Percentiles rank a stretch among this genome's conserved stretches.
Evolutionary conservation across 2,888 invertebrate species (phyloP).

Genomic region (Drosophila testacea): DNA sequence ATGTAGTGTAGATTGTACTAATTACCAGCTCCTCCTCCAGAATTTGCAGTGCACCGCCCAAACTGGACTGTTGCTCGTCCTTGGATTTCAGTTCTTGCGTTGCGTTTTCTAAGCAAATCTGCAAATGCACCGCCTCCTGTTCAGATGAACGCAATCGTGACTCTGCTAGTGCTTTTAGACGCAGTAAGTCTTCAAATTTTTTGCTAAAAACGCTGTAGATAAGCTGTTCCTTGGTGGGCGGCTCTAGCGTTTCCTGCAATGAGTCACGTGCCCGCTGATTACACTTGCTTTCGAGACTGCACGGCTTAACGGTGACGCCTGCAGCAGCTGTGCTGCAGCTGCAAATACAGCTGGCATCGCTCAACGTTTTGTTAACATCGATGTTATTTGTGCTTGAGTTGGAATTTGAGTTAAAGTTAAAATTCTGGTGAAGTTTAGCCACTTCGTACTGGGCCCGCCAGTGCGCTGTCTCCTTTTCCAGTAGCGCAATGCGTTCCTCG

Average conservation of each 20-base stretch:
- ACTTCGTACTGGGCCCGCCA: slow-evolving; percentile 91
- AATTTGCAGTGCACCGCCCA: slow-evolving; percentile 85
- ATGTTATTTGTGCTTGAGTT: slow-evolving; percentile 60
- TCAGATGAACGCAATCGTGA: slow-evolving; percentile 82
- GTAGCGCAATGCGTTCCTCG: slow-evolving; percentile 84
- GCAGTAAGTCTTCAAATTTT: slow-evolving; percentile 83
- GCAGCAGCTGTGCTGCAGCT: slow-evolving; percentile 83
- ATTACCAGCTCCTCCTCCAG: slow-evolving; percentile 89
- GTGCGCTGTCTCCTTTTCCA: slow-evolving; percentile 90
- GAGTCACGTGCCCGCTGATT: slow-evolving; percentile 67
- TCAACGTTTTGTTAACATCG: slow-evolving; percentile 55
- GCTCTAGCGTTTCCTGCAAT: slow-evolving; percentile 64
- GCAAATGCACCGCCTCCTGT: slow-evolving; percentile 85
- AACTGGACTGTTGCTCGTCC: slow-evolving; percentile 86
- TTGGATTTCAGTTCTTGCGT: slow-evolving; percentile 86
- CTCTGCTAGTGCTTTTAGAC: slow-evolving; percentile 83
- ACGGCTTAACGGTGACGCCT: slow-evolving; percentile 76
- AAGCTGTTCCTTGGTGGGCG: slow-evolving; percentile 82
- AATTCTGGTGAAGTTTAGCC: slow-evolving; percentile 85
- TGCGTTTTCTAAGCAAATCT: slow-evolving; percentile 86
- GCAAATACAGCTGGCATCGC: slow-evolving; percentile 55
- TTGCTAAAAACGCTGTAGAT: slow-evolving; percentile 83
- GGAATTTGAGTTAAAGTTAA: slow-evolving; percentile 70
- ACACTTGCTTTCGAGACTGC: slow-evolving; percentile 60
- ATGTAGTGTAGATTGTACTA: background rate